Base-by-base conservation (phyloP, 2,113 vertebrate species). In the Bagarius yarrelli region DNA sequence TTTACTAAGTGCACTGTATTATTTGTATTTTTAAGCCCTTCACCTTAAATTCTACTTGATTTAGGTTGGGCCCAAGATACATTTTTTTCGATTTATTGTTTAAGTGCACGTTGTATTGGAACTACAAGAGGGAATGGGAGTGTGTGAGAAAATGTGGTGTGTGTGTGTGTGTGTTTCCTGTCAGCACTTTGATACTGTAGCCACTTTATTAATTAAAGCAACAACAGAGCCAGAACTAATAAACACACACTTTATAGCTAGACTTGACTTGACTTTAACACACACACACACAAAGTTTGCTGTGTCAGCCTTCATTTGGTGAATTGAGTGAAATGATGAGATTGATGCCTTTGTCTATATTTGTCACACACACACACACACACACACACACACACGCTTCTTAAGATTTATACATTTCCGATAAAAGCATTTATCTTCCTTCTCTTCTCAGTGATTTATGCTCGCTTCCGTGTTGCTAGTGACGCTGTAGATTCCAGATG, bases 141-240 rank as follows among this genome's bases (percentile, higher is more conserved):
- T 50, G 40, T 6, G 34, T 66, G 63, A 2, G 66, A 8, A 6
- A 18, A 8, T 36, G 61, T 21, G 63, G 66, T 13, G 66, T 44
- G 21, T 11, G 21, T n/a, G 64, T 44, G 66, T 50, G 23, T 70
- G 40, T 70, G 47, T 27, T 71, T 71, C 44, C 27, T 66, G 61
- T 78, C 76, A 78, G 76, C 60, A 78, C 44, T 55, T 9, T 78
- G 61, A 66, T 67, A 23, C 47, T 34, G 19, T 53, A 34, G 61
- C 50, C 76, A 78, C 76, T 78, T 78, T 36, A 78, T 78, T 78
- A 67, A 78, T 78, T 78, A 66, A 78, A 78, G 60, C 60, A 66
- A 66, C 4, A 30, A 36, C 47, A 18, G 47, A 27, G 76, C 76
- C 76, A 78, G 47, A 55, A 66, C 44, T 67, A 53, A 77, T 77